Evolutionary conservation across 2,113 vertebrate genomes (phyloP).

Genomic region (Apistogramma diplotaenia): DNA sequence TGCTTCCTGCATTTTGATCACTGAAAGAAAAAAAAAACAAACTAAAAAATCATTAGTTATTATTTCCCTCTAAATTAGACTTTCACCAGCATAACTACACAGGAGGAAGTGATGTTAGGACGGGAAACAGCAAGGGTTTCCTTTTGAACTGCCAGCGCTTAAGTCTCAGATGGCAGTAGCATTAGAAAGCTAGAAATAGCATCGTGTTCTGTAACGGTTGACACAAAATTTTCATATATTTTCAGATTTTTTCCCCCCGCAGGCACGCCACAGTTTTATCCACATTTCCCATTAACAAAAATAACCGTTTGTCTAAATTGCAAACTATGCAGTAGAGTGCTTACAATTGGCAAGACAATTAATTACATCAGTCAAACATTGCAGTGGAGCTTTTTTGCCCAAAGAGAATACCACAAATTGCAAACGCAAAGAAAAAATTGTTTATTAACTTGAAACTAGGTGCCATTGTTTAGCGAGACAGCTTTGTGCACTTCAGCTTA

Average conservation of each 20-base stretch:
- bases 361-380: neutral
- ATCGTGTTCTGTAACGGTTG: neutral
- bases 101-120: neutral
- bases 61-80: neutral
- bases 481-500: neutral
- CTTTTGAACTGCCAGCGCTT: neutral
- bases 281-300: slow-evolving; percentile 10
- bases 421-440: neutral
- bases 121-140: neutral
- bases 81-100: slow-evolving; percentile 34
- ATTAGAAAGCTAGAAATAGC: neutral
- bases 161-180: neutral
- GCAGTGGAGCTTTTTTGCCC: neutral
- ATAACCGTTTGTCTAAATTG: slow-evolving; percentile 3
- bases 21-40: neutral
- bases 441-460: neutral
- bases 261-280: neutral
- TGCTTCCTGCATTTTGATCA: neutral
- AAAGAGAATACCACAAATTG: neutral
- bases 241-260: too few relatives aligned
- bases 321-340: slow-evolving; percentile 15
- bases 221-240: neutral
- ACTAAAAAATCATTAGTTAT: neutral
- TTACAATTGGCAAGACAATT: neutral
- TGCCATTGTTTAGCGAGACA: neutral